Base-by-base conservation (phyloP, 2,797 vertebrate species). In the Trematocara caparti region DNA sequence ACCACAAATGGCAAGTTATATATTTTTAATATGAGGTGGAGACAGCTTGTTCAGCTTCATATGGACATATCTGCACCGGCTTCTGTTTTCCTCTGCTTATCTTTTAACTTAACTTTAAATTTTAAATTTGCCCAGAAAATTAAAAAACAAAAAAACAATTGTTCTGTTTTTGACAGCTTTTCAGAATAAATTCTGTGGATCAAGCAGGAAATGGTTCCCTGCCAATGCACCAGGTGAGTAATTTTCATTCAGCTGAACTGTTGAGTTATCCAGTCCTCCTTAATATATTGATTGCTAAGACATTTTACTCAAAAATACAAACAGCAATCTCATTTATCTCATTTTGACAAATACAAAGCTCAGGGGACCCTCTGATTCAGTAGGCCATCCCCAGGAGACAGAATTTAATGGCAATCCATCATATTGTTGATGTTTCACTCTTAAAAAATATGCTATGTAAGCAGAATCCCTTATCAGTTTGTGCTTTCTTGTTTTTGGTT, bases 71-170 rank as follows among this genome's bases (percentile, higher is more conserved):
- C 51, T 55, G 8, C 27, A 55, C 27, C 1, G 3, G 27, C 51
- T 17, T 55, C 27, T 30, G 14, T 30, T 55, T 55, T 55, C 14
- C 14, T 55, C 51, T 0, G 8, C 1, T 55, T 30, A 55, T 9
- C 51, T 3, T 55, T 30, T 55, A 30, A 55, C 3, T 55, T 55
- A 3, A 3, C 51, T 55, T 55, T 55, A 17, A 30, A 55, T 15
- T 17, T 30, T 55, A 4, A 55, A 55, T 30, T 55, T 55, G 14
- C 4, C 24, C 24, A 55, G 24, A 55, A 30, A 30, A 30, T 53
- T 4, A 0, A 1, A 30, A 27, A 8, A 8, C 24, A 19, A 11
- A 11, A 4, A 6, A 51, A 3, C 10, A 24, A 57, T 5, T 34
- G 19, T 15, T 15, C n/a, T 9, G 14, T 8, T 69, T 69, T 27